phyloP scores from a whole-genome alignment of 64 coral and sea anemone genomes.

The Anthopleura sola region DNA sequence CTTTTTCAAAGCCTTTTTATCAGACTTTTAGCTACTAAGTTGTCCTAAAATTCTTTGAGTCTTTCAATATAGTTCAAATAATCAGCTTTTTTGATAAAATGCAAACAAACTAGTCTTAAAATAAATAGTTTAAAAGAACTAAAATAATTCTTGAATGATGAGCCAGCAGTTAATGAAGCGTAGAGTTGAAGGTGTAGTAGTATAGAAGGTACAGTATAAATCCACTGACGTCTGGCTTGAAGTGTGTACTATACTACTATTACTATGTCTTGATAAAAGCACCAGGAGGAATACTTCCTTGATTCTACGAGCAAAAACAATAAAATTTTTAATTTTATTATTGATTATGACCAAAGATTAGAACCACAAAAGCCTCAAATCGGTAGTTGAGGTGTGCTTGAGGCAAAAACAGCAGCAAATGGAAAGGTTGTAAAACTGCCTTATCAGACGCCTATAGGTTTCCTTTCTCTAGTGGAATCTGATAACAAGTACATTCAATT shows the following conservation, averaged over 20 bases:
- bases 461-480: too few relatives aligned
- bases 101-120: neutral
- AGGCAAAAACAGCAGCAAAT: too few relatives aligned
- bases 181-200: neutral
- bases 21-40: too few relatives aligned
- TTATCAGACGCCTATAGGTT: too few relatives aligned
- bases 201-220: too few relatives aligned
- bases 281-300: slow-evolving; percentile 5
- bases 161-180: neutral
- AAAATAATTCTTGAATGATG: neutral
- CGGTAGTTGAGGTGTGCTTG: too few relatives aligned
- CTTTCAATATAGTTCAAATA: too few relatives aligned
- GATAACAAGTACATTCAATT: too few relatives aligned
- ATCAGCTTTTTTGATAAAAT: neutral
- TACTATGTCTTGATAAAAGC: slow-evolving; percentile 18
- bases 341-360: neutral
- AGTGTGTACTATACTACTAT: neutral
- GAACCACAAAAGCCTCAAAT: too few relatives aligned
- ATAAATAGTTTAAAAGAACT: neutral
- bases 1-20: too few relatives aligned
- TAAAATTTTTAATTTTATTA: neutral
- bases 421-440: too few relatives aligned
- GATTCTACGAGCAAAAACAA: neutral
- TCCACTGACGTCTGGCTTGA: neutral
- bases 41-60: too few relatives aligned